phyloP scores from a whole-genome alignment of 2,888 invertebrate genomes.

The Drosophila cognata region DNA sequence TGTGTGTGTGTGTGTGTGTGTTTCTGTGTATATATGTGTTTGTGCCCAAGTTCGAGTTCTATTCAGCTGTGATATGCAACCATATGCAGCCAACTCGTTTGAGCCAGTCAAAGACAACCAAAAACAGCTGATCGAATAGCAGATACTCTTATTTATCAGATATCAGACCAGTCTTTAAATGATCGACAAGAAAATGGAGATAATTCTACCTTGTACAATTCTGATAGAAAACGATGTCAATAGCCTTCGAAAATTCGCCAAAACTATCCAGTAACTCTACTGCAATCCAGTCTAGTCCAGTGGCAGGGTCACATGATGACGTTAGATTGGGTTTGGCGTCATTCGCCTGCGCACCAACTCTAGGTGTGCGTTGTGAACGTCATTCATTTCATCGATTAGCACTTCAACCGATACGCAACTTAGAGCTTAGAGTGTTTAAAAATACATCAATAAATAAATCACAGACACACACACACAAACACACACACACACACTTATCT shows the following conservation, averaged over 20 bases:
- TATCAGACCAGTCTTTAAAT: background rate
- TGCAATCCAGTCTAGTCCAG: background rate
- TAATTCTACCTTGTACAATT: background rate
- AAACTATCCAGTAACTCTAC: background rate
- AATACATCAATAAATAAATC: constrained; percentile 43
- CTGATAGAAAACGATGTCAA: constrained; percentile 1
- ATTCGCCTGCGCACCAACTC: constrained; percentile 4
- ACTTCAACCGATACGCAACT: background rate
- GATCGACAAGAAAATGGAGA: background rate
- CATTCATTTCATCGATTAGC: constrained; percentile 45
- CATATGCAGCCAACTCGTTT: constrained; percentile 40
- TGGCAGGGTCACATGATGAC: constrained; percentile 42
- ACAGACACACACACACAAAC: background rate
- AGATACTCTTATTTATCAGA: no score
- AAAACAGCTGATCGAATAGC: background rate
- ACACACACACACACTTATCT: constrained; percentile 44
- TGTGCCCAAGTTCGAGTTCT: constrained; percentile 2
- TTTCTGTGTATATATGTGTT: constrained; percentile 1
- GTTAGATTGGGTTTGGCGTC: constrained; percentile 34
- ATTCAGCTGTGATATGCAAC: constrained; percentile 15
- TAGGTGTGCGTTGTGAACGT: constrained; percentile 18
- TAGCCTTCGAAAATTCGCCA: background rate
- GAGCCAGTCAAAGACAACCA: constrained; percentile 34
- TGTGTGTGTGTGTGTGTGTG: background rate
- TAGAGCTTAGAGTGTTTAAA: constrained; percentile 7